These are phyloP conservation scores for Penaeus indicus DNA, from an alignment of 1,140 invertebrate genomes.

Conservation along the genomic window DNA sequence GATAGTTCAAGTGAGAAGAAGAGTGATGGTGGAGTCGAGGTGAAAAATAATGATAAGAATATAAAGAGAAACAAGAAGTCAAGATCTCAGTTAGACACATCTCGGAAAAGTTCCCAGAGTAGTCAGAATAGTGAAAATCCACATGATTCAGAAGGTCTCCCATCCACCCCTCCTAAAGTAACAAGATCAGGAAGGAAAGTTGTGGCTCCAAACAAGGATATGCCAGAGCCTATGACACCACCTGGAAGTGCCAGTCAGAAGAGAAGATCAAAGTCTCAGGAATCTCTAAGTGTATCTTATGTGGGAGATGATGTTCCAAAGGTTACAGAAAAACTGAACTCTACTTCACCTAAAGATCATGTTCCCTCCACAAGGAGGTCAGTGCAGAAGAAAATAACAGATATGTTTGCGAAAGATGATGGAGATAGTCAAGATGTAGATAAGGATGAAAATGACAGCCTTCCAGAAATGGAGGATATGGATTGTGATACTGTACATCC, in stretches of 20 bases:
- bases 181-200: slow-evolving; percentile 65
- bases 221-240: slow-evolving; percentile 66
- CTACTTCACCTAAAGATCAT: not conserved
- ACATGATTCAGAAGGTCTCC: not conserved
- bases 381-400: slow-evolving; percentile 57
- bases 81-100: too few species aligned
- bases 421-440: not conserved
- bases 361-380: slow-evolving; percentile 7
- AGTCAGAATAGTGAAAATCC: not conserved
- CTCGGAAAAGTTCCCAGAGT: not conserved
- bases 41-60: not conserved
- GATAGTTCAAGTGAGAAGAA: not conserved
- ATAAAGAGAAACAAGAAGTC: not conserved
- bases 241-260: slow-evolving; percentile 32
- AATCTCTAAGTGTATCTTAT: not conserved
- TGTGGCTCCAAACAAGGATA: slow-evolving; percentile 65
- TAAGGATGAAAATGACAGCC: not conserved
- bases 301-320: not conserved
- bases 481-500: not conserved
- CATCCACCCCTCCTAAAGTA: slow-evolving; percentile 55
- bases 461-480: slow-evolving; percentile 33
- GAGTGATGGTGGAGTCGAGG: not conserved
- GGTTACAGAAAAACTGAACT: not conserved
- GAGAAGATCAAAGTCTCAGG: slow-evolving; percentile 18
- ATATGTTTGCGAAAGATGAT: slow-evolving; percentile 39